These are phyloP conservation scores for Oreotragus oreotragus DNA, from an alignment of 2,113 vertebrate genomes.

Conservation along the genomic window DNA sequence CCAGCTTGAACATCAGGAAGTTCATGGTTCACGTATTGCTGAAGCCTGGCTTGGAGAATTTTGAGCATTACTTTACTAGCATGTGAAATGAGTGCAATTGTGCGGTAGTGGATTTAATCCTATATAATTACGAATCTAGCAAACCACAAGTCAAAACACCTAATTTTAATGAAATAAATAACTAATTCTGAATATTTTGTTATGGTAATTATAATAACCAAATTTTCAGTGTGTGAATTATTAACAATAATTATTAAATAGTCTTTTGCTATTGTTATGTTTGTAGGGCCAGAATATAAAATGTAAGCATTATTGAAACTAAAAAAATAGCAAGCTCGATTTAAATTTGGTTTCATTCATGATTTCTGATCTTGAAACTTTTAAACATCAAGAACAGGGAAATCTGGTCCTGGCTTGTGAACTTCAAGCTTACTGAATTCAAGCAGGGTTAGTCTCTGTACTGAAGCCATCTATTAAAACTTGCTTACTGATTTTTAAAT, in stretches of 20 bases:
- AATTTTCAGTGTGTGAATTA: background rate
- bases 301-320: background rate
- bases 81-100: too few species aligned
- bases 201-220: background rate
- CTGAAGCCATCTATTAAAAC: background rate
- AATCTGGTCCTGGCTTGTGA: background rate
- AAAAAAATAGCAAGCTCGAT: background rate
- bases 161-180: constrained; percentile 23
- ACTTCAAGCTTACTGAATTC: background rate
- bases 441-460: background rate
- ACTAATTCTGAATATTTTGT: constrained; percentile 10
- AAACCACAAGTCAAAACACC: background rate
- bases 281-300: background rate
- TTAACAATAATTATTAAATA: constrained; percentile 6
- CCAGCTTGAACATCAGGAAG: too few species aligned
- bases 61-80: too few species aligned
- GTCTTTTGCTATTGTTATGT: background rate
- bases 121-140: background rate
- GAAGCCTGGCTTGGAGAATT: too few species aligned
- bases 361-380: background rate
- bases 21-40: too few species aligned
- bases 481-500: background rate
- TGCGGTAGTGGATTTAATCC: background rate
- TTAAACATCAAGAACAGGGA: background rate
- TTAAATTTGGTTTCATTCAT: background rate